Evolutionary conservation across 2,113 vertebrate species (phyloP).

Genomic region (Willisornis vidua): DNA sequence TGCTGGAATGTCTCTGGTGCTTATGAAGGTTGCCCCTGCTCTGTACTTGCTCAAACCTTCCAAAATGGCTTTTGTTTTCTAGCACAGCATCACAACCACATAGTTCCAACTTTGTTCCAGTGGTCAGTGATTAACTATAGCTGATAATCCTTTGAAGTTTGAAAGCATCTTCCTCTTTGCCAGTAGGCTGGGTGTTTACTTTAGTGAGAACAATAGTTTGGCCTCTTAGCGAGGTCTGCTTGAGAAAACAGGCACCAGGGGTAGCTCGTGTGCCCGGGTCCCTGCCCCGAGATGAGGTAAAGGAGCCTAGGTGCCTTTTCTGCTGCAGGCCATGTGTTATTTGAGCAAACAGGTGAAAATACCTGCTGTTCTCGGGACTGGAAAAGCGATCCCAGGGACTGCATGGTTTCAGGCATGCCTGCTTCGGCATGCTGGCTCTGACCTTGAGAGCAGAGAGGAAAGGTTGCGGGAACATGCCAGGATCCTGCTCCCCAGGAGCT

Average conservation of each 20-base stretch:
- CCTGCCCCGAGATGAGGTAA: fast-evolving
- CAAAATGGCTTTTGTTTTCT: not conserved
- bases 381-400: not conserved
- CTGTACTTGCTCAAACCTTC: not conserved
- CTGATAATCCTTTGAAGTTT: not conserved
- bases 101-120: not conserved
- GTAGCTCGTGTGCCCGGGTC: not conserved
- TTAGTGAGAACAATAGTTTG: not conserved
- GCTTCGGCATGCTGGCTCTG: not conserved
- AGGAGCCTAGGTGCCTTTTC: not conserved
- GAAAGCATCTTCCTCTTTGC: not conserved
- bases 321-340: not conserved
- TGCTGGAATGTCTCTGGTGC: not conserved
- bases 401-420: not conserved
- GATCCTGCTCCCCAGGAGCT: not conserved
- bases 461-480: not conserved
- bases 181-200: not conserved
- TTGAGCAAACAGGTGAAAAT: not conserved
- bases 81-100: not conserved
- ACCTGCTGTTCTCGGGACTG: not conserved
- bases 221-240: not conserved
- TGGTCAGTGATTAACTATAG: not conserved
- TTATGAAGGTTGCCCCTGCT: not conserved
- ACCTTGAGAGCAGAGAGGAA: not conserved
- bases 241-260: not conserved